These are phyloP conservation scores for Myrmecophaga tridactyla DNA, from an alignment of 2,113 vertebrate genomes.

Conservation along the genomic window DNA sequence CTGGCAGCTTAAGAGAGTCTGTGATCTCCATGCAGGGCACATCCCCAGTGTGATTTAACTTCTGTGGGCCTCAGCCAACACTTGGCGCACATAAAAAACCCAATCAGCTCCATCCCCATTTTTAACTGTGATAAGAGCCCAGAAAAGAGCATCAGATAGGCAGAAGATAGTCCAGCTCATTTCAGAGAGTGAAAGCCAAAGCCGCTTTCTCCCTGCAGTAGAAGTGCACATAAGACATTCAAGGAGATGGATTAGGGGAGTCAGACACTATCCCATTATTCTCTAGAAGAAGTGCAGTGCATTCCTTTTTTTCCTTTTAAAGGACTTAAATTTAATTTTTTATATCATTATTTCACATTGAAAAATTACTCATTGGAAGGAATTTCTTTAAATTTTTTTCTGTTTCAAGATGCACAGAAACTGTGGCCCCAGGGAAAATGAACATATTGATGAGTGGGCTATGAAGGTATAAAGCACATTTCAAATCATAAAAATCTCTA, in stretches of 20 bases:
- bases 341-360: conserved; percentile 44
- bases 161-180: neutral
- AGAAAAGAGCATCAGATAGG: conserved; percentile 29
- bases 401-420: neutral
- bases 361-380: conserved; percentile 51
- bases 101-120: neutral
- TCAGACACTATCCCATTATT: neutral
- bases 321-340: conserved; percentile 30
- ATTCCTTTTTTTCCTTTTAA: conserved; percentile 22
- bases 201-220: neutral
- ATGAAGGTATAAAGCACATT: neutral
- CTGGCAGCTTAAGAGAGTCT: neutral
- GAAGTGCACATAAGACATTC: neutral
- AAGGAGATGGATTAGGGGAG: neutral
- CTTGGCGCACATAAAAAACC: neutral
- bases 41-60: neutral
- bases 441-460: neutral
- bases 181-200: conserved; percentile 14
- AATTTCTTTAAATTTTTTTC: conserved; percentile 26
- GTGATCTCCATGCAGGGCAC: neutral
- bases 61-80: neutral
- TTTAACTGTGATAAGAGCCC: neutral
- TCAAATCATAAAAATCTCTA: neutral
- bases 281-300: neutral
- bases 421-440: neutral